phyloP scores from a whole-genome alignment of 2,797 vertebrate genomes.

The Limosa lapponica region DNA sequence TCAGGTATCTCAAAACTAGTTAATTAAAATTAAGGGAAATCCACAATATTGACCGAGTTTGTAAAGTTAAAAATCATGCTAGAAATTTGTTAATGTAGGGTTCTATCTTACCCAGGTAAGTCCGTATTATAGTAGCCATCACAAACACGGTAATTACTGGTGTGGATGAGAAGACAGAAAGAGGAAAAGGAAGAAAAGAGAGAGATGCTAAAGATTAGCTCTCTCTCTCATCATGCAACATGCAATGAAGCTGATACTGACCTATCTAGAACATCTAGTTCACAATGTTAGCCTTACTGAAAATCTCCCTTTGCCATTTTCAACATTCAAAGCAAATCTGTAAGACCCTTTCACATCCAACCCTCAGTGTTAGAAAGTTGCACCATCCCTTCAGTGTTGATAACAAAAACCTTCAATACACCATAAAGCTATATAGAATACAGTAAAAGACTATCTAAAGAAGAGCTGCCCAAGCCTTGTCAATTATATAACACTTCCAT shows the following conservation, averaged over 20 bases:
- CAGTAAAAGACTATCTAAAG: slow-evolving; percentile 55
- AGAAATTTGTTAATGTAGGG: slow-evolving; percentile 86
- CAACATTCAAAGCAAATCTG: slow-evolving; percentile 63
- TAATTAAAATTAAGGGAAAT: slow-evolving; percentile 80
- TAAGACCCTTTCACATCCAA: slow-evolving; percentile 57
- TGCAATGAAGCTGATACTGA: slow-evolving; percentile 86
- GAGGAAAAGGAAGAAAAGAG: slow-evolving; percentile 85
- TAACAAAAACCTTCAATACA: slow-evolving; percentile 38
- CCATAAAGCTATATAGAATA: slow-evolving; percentile 30
- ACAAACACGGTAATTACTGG: slow-evolving; percentile 99
- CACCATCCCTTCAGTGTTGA: slow-evolving; percentile 46
- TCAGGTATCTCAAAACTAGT: slow-evolving; percentile 77
- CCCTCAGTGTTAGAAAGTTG: slow-evolving; percentile 47
- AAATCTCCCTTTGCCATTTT: slow-evolving; percentile 68
- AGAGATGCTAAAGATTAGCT: slow-evolving; percentile 92
- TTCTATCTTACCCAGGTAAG: slow-evolving; percentile 99
- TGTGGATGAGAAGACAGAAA: slow-evolving; percentile 89
- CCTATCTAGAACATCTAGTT: slow-evolving; percentile 75
- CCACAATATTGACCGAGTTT: slow-evolving; percentile 81
- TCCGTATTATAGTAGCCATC: slow-evolving; percentile 99
- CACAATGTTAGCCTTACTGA: slow-evolving; percentile 62
- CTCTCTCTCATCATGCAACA: slow-evolving; percentile 91
- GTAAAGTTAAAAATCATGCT: slow-evolving; percentile 81
- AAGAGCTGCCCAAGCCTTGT: slow-evolving; percentile 53
- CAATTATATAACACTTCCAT: slow-evolving; percentile 50